phyloP scores from a whole-genome alignment of 2,888 invertebrate genomes.

The Microplitis manilae region DNA sequence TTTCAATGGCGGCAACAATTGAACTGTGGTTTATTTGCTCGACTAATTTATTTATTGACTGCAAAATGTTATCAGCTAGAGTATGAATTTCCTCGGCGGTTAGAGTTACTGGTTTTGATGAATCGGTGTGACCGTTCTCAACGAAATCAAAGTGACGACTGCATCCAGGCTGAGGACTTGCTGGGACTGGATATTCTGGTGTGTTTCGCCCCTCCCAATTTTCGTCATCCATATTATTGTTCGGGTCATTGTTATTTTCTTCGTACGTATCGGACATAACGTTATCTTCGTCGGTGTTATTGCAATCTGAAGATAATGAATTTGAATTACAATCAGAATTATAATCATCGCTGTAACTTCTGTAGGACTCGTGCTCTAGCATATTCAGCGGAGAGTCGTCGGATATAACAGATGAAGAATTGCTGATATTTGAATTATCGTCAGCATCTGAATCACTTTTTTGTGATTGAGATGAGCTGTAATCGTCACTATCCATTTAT shows the following conservation, averaged over 20 bases:
- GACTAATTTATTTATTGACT: constrained; percentile 34
- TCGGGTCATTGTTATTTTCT: constrained; percentile 62
- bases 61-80: constrained; percentile 42
- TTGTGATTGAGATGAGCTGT: neutral
- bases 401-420: neutral
- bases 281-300: neutral
- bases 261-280: constrained; percentile 52
- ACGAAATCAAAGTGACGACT: constrained; percentile 53
- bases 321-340: neutral
- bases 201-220: constrained; percentile 21
- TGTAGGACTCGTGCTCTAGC: neutral
- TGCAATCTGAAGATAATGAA: too few relatives aligned
- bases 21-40: constrained; percentile 40
- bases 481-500: neutral
- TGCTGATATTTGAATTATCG: neutral
- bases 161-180: constrained; percentile 55
- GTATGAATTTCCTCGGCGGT: constrained; percentile 25
- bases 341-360: neutral
- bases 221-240: constrained; percentile 57
- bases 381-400: neutral
- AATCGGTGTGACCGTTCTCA: neutral
- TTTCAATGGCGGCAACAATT: constrained; percentile 43
- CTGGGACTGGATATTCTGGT: neutral
- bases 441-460: neutral
- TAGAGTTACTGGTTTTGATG: too few relatives aligned